Conservation (phyloP, 2,113 vertebrate genomes). For the Nyctibius bracteatus region DNA sequence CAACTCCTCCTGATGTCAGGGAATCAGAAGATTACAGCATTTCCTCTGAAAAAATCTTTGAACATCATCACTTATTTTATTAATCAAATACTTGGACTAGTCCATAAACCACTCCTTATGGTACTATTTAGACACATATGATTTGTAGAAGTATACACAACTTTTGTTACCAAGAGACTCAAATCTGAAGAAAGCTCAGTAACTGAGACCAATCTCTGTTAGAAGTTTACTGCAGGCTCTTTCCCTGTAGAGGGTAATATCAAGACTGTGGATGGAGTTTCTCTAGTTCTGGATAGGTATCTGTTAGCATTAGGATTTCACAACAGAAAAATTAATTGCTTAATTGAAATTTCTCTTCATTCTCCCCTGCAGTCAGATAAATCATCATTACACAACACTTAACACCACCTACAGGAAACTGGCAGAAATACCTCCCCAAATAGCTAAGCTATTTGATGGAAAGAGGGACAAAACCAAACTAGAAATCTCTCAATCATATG, state of each 20-base stretch:
- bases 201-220: background rate
- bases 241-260: background rate
- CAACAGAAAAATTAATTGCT: background rate
- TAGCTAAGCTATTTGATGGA: background rate
- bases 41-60: background rate
- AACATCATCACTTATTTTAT: background rate
- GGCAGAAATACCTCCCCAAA: background rate
- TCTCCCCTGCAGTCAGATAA: background rate
- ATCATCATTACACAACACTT: background rate
- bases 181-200: background rate
- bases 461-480: background rate
- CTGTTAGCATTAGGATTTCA: background rate
- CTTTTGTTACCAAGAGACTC: background rate
- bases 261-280: background rate
- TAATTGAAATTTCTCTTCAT: background rate
- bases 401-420: conserved; percentile 23
- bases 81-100: background rate
- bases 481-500: background rate
- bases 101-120: background rate
- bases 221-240: background rate
- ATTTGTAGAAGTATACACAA: background rate
- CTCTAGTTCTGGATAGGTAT: background rate
- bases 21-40: background rate
- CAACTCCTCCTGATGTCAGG: background rate
- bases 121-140: background rate